These are phyloP conservation scores for Asbolus verrucosus DNA, from an alignment of 1,140 invertebrate species.

Conservation along the genomic window DNA sequence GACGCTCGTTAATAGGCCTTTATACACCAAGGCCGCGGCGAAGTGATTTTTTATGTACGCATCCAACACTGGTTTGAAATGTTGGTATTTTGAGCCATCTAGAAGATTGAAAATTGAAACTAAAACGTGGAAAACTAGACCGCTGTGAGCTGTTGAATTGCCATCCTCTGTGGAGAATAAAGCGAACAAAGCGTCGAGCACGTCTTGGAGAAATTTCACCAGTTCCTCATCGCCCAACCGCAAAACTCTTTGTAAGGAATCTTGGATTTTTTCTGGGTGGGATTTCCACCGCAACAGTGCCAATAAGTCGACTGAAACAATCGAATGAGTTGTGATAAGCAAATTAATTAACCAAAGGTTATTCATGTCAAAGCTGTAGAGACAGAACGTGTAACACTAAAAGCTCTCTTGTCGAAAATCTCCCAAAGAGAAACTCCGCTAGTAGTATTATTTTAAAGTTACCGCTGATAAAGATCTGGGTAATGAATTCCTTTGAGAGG, in stretches of 20 bases:
- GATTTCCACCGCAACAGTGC: conserved; percentile 92
- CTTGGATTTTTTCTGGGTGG: conserved; percentile 86
- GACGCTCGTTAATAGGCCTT: conserved; percentile 88
- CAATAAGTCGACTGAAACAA: conserved; percentile 81
- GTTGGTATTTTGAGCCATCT: conserved; percentile 93
- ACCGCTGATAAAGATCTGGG: too few species aligned
- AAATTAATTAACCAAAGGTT: too few species aligned
- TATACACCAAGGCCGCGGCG: conserved; percentile 94
- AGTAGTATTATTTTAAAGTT: too few species aligned
- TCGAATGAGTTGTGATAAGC: too few species aligned
- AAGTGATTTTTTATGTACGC: conserved; percentile 96
- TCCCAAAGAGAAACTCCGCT: too few species aligned
- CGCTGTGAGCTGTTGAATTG: conserved; percentile 77
- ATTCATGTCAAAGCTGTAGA: too few species aligned
- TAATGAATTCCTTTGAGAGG: too few species aligned
- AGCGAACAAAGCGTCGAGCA: conserved; percentile 93
- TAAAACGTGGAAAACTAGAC: conserved; percentile 76
- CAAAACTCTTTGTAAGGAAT: conserved; percentile 84
- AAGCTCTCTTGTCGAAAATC: too few species aligned
- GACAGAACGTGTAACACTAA: too few species aligned
- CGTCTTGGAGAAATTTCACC: conserved; percentile 97
- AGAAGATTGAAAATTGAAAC: conserved; percentile 93
- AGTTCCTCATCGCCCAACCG: conserved; percentile 88
- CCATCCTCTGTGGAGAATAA: conserved; percentile 95
- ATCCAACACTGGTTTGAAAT: conserved; percentile 95